Evolutionary conservation across 2,888 invertebrate genomes (phyloP), one percentile per base, ranked within the genome.

Genomic region (Strigamia crassipes): DNA sequence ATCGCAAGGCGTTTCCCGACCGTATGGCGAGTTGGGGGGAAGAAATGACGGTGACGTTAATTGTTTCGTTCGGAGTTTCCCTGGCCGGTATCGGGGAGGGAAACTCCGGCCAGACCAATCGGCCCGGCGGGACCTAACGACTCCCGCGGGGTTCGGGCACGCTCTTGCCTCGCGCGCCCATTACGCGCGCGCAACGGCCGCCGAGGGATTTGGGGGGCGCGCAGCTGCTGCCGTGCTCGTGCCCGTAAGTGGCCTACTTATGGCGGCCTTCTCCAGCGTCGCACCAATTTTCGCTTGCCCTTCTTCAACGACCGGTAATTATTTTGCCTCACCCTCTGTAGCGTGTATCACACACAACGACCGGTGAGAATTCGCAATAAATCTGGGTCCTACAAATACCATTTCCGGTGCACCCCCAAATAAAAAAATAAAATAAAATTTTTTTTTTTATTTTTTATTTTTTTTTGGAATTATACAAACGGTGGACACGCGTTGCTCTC

Each of bases 81-180:
- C 27, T 27, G 27, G 41, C 78, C 13, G 73, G 38, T 21, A 41
- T 31, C 51, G 46, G 80, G 0, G 80, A 41, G 51, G 5, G 23
- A 46, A 42, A 23, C 42, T 31, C 80, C 23, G 51, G 23, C 42
- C 42, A 23, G 18, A 21, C 46, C 80, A 80, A 80, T 80, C 80
- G 80, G 80, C 42, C 80, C 51, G 42, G 9, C 51, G 80, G 80
- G 80, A 80, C 31, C 46, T 21, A 46, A 42, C 46, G 80, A 23
- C 46, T 42, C 80, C 46, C 51, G 21, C 42, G 46, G 23, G 51
- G 46, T 12, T 10, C 12, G 13, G 41, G 23, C 21, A 15, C 12
- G 80, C 31, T 23, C 80, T 80, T 80, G 80, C 80, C 51, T 42
- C 31, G 23, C 42, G 80, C 80, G 80, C 80, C 80, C 80, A 80